phyloP scores from a whole-genome alignment of 1,140 invertebrate genomes.

The Eciton burchellii region DNA sequence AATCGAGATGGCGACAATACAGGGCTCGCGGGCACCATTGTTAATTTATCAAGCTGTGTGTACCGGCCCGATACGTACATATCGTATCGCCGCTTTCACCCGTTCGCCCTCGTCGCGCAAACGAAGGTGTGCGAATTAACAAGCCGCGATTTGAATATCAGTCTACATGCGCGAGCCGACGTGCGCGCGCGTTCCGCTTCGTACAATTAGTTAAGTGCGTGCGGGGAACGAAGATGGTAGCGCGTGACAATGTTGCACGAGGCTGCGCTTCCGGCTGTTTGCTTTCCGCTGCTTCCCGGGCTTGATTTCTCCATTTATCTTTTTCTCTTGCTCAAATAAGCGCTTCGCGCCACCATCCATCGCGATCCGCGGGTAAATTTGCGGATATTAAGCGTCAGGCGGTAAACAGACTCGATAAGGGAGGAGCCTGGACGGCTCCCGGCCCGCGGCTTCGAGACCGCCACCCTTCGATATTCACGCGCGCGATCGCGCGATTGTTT shows the following conservation, averaged over 20 bases:
- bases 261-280: slow-evolving; percentile 18
- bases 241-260: slow-evolving; percentile 28
- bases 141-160: slow-evolving; percentile 55
- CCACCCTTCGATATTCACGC: slow-evolving; percentile 39
- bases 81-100: slow-evolving; percentile 42
- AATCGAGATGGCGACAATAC: slow-evolving; percentile 37
- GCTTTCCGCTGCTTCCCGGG: not conserved
- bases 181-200: not conserved
- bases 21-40: slow-evolving; percentile 52
- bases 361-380: slow-evolving; percentile 63
- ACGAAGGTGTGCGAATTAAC: slow-evolving; percentile 49
- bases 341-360: slow-evolving; percentile 28
- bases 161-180: not conserved
- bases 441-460: too few species aligned
- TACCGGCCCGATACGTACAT: slow-evolving; percentile 14
- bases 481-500: slow-evolving; percentile 8
- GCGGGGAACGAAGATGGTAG: slow-evolving; percentile 20
- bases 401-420: slow-evolving; percentile 56
- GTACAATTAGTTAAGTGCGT: slow-evolving; percentile 52
- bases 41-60: slow-evolving; percentile 64
- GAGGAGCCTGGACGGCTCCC: not conserved
- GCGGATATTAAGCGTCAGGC: slow-evolving; percentile 53
- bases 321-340: not conserved
- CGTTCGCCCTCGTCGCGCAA: slow-evolving; percentile 44
- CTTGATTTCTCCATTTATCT: slow-evolving; percentile 42